phyloP scores from a whole-genome alignment of 2,888 invertebrate species.

The Polymixis flavicincta region DNA sequence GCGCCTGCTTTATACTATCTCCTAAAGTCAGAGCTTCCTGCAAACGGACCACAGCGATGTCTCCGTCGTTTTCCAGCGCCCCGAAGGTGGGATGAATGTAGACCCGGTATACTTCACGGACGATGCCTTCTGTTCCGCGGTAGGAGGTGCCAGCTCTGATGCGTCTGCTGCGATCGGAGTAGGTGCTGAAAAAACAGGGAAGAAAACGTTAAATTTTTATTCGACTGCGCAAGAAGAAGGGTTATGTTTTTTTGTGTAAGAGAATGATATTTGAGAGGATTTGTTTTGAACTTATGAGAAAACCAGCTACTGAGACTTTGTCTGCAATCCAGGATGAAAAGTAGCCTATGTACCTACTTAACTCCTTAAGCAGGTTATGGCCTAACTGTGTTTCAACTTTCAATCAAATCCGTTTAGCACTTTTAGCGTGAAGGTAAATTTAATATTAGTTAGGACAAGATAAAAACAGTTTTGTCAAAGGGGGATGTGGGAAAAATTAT shows the following conservation, averaged over 20 bases:
- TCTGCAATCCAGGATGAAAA: no score
- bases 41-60: slow-evolving; percentile 60
- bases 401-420: no score
- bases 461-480: no score
- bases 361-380: no score
- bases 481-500: no score
- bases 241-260: not conserved
- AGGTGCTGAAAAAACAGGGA: slow-evolving; percentile 46
- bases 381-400: no score
- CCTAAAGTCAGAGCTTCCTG: slow-evolving; percentile 31
- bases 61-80: slow-evolving; percentile 44
- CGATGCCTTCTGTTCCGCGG: slow-evolving; percentile 55
- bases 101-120: slow-evolving; percentile 33
- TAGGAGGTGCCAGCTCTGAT: slow-evolving; percentile 65
- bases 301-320: no score
- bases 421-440: no score
- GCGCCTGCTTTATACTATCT: slow-evolving; percentile 37
- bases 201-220: not conserved
- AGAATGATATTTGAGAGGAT: not conserved
- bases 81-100: slow-evolving; percentile 60
- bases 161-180: slow-evolving; percentile 43
- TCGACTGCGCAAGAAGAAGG: no score
- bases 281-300: not conserved
- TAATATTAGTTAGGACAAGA: not conserved
- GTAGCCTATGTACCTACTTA: no score